These are phyloP conservation scores for Zaprionus vittiger DNA, from an alignment of 1,140 invertebrate species.

Conservation along the genomic window DNA sequence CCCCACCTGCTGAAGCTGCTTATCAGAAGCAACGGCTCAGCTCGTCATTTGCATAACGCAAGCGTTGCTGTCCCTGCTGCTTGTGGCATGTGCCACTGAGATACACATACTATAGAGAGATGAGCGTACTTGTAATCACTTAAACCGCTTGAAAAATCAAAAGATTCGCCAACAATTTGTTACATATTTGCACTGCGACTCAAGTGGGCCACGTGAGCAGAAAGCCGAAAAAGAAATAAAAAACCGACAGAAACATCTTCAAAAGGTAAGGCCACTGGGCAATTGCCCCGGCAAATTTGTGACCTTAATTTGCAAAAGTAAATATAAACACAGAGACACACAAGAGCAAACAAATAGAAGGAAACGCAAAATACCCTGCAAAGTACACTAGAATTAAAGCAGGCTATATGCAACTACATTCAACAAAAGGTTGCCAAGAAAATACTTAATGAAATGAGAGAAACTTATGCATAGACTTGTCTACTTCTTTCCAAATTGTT, in stretches of 20 bases:
- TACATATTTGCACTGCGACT: conserved; percentile 67
- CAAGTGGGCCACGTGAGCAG: conserved; percentile 75
- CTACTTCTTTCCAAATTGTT: too few relatives aligned
- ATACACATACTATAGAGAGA: conserved; percentile 1
- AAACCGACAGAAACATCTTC: conserved; percentile 53
- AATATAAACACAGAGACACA: conserved; percentile 51
- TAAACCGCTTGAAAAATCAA: conserved; percentile 75
- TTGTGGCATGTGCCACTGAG: conserved; percentile 24
- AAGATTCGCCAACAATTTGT: conserved; percentile 70
- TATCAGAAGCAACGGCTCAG: conserved; percentile 41
- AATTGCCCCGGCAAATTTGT: conserved; percentile 63
- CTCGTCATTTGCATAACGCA: conserved; percentile 71
- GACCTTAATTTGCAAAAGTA: conserved; percentile 84
- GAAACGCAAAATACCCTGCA: background rate
- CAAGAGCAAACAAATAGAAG: background rate
- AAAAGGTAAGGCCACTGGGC: conserved; percentile 72
- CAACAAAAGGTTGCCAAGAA: background rate
- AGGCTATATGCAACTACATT: background rate
- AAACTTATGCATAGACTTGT: too few relatives aligned
- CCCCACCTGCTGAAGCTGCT: conserved; percentile 64
- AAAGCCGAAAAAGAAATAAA: conserved; percentile 45
- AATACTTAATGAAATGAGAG: too few relatives aligned
- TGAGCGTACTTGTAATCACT: conserved; percentile 17
- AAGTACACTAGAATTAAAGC: background rate
- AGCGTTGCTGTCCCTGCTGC: conserved; percentile 14